Evolutionary conservation across 2,888 invertebrate species (phyloP).

Genomic region (Nymphalis urticae): DNA sequence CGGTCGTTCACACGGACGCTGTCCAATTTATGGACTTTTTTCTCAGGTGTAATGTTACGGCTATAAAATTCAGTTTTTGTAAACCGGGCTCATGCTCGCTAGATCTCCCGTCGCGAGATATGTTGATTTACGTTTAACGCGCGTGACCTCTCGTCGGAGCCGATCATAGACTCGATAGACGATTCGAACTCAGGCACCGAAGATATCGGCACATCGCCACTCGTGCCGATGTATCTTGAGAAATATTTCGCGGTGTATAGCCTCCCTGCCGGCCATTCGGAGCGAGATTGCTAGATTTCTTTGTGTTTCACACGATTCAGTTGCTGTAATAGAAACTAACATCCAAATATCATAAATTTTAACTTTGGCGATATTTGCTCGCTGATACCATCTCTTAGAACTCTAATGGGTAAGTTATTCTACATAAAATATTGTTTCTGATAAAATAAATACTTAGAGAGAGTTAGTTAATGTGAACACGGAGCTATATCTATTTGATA

Average conservation of each 20-base stretch:
- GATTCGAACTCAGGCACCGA: constrained; percentile 72
- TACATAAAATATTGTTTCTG: constrained; percentile 10
- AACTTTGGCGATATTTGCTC: constrained; percentile 35
- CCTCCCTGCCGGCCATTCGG: constrained; percentile 57
- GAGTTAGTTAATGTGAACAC: not conserved
- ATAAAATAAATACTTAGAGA: constrained; percentile 1
- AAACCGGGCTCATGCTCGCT: constrained; percentile 71
- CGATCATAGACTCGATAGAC: constrained; percentile 80
- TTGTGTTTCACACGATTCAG: constrained; percentile 69
- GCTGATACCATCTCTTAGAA: constrained; percentile 29
- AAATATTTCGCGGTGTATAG: constrained; percentile 73
- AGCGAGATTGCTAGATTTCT: constrained; percentile 72
- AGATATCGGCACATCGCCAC: constrained; percentile 77
- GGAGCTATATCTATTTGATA: not conserved
- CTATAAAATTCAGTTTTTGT: constrained; percentile 79
- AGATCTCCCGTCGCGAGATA: constrained; percentile 81
- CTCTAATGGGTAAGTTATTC: constrained; percentile 23
- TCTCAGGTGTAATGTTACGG: constrained; percentile 75
- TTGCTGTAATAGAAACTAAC: constrained; percentile 43
- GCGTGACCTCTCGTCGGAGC: constrained; percentile 77
- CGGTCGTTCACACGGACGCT: constrained; percentile 65
- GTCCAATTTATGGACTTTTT: constrained; percentile 77
- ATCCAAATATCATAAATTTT: constrained; percentile 45
- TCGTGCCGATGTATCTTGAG: constrained; percentile 78
- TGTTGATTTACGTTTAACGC: constrained; percentile 82